A percentile compares a stretch with the other conserved stretches of the same genome.
phyloP scores from a whole-genome alignment of 2,113 vertebrate species.

The Callocephalon fimbriatum region DNA sequence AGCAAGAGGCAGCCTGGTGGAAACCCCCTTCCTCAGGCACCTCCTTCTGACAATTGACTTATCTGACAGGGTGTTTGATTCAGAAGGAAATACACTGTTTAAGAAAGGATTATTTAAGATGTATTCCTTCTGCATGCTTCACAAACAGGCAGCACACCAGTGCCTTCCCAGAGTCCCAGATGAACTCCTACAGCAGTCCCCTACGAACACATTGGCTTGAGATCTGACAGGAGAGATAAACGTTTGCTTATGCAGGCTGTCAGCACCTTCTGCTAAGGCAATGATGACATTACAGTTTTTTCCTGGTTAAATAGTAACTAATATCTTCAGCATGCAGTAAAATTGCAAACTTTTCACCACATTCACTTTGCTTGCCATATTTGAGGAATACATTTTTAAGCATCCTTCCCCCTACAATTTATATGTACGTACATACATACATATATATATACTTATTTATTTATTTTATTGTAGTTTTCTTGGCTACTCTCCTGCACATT shows the following conservation, averaged over 20 bases:
- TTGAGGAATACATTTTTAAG: slow-evolving; percentile 18
- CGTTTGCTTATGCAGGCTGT: slow-evolving; percentile 6
- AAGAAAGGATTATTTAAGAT: neutral
- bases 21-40: neutral
- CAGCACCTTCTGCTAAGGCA: slow-evolving; percentile 23
- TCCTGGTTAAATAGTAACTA: neutral
- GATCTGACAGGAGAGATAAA: slow-evolving; percentile 21
- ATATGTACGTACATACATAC: neutral
- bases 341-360: slow-evolving; percentile 33
- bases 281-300: neutral
- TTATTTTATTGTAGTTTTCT: neutral
- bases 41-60: neutral
- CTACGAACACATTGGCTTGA: neutral
- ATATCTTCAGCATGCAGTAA: slow-evolving; percentile 7
- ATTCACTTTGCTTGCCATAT: slow-evolving; percentile 2
- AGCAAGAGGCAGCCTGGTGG: neutral
- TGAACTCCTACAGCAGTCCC: neutral
- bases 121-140: neutral
- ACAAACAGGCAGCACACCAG: neutral
- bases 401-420: slow-evolving; percentile 1
- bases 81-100: neutral
- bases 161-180: neutral
- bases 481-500: slow-evolving; percentile 1
- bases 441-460: neutral
- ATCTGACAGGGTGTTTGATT: neutral